Percentiles rank a stretch among this genome's conserved stretches.
These are phyloP conservation scores for Drosophila kanapiae DNA, from an alignment of 1,140 invertebrate species.

Conservation along the genomic window DNA sequence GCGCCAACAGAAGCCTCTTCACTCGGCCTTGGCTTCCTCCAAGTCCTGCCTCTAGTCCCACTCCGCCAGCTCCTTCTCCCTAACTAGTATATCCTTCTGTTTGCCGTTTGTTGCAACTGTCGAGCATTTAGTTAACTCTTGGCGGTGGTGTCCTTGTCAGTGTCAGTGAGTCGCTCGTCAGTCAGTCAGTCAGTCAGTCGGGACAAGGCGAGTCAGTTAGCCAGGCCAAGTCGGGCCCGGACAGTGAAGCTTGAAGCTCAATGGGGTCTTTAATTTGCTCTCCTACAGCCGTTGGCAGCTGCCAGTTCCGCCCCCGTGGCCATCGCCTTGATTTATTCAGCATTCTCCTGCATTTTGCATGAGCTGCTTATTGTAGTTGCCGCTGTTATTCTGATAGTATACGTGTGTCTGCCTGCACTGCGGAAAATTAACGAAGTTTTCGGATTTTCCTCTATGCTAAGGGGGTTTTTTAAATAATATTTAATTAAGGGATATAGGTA, in stretches of 20 bases:
- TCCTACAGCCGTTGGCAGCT: conserved; percentile 29
- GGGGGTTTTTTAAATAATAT: background rate
- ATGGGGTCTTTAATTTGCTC: conserved; percentile 50
- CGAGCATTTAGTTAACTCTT: conserved; percentile 81
- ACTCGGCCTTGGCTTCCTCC: conserved; percentile 31
- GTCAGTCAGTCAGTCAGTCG: conserved; percentile 11
- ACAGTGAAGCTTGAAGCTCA: conserved; percentile 21
- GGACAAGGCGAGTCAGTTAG: conserved; percentile 16
- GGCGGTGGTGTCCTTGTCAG: conserved; percentile 67
- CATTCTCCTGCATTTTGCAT: conserved; percentile 61
- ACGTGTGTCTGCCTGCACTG: conserved; percentile 3
- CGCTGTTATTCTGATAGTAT: conserved; percentile 22
- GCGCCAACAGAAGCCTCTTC: conserved; percentile 44
- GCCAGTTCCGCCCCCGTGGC: conserved; percentile 5
- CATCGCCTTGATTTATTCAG: conserved; percentile 49
- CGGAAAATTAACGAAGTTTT: background rate
- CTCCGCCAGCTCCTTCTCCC: background rate
- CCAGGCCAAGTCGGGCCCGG: conserved; percentile 6
- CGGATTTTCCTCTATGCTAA: background rate
- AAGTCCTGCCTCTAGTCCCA: background rate
- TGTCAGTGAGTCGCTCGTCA: conserved; percentile 37
- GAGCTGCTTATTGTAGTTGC: conserved; percentile 56
- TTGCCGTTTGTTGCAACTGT: conserved; percentile 71
- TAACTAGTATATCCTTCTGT: conserved; percentile 12
- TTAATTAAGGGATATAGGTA: no score